A percentile compares a stretch with the other conserved stretches of the same genome.
phyloP scores from a whole-genome alignment of 1,140 invertebrate genomes.

The Anoplolepis gracilipes region DNA sequence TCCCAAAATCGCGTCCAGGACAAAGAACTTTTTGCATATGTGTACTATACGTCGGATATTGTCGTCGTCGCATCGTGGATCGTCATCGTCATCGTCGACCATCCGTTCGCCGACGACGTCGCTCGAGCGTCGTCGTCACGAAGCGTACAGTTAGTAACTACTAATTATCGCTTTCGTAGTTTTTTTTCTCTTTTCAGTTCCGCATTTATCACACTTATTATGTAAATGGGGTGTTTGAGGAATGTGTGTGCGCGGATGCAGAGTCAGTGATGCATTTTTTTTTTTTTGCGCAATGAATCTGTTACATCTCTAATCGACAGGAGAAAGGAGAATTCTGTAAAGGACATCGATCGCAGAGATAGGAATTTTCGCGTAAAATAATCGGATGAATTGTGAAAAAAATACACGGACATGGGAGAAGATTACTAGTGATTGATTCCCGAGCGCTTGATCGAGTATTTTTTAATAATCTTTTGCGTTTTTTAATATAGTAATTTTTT shows the following conservation, averaged over 20 bases:
- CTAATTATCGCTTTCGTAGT: slow-evolving; percentile 28
- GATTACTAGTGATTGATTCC: slow-evolving; percentile 37
- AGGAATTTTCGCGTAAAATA: slow-evolving; percentile 13
- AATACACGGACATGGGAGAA: not conserved
- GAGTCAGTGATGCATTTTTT: slow-evolving; percentile 64
- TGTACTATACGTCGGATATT: slow-evolving; percentile 17
- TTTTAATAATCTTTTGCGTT: not conserved
- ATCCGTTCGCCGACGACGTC: not conserved
- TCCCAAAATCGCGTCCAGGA: not conserved
- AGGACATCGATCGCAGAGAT: slow-evolving; percentile 4
- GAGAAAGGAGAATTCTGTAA: not conserved
- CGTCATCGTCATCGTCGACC: slow-evolving; percentile 34
- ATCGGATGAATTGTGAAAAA: not conserved
- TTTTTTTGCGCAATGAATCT: slow-evolving; percentile 40
- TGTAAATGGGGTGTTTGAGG: slow-evolving; percentile 77
- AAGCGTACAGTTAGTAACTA: slow-evolving; percentile 38
- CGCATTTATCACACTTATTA: slow-evolving; percentile 75
- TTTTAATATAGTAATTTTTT: too few relatives aligned
- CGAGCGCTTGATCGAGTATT: not conserved
- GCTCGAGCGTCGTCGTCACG: slow-evolving; percentile 4
- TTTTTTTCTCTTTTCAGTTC: slow-evolving; percentile 25
- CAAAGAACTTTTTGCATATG: not conserved
- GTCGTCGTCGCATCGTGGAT: slow-evolving; percentile 12
- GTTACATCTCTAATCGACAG: slow-evolving; percentile 29
- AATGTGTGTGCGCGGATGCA: slow-evolving; percentile 79